A percentile compares a stretch with the other conserved stretches of the same genome.
Conservation (phyloP, 2,888 invertebrate species). For the Spodoptera littoralis region DNA sequence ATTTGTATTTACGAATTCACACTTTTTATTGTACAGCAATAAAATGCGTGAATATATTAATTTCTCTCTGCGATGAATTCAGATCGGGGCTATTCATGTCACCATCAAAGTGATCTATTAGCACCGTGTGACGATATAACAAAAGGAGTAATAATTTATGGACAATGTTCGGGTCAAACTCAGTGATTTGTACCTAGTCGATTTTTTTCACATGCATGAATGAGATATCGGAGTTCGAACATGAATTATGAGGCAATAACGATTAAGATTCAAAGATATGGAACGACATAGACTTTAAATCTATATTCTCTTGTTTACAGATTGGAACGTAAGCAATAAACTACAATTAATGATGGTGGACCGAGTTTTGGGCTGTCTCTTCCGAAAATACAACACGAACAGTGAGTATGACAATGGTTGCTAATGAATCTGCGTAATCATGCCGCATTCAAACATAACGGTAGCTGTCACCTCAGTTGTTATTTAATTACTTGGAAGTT, state of each 20-base stretch:
- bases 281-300: slow-evolving; percentile 15
- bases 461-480: slow-evolving; percentile 44
- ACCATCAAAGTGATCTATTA: slow-evolving; percentile 25
- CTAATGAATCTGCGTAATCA: slow-evolving; percentile 54
- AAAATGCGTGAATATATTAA: slow-evolving; percentile 24
- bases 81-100: slow-evolving; percentile 4
- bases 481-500: slow-evolving; percentile 50
- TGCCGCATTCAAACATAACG: slow-evolving; percentile 37
- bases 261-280: slow-evolving; percentile 7
- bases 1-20: slow-evolving; percentile 20
- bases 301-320: slow-evolving; percentile 68
- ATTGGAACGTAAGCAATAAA: slow-evolving; percentile 71
- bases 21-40: slow-evolving; percentile 14
- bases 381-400: slow-evolving; percentile 73
- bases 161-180: slow-evolving; percentile 1
- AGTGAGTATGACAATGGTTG: slow-evolving; percentile 62
- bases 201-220: slow-evolving; percentile 20
- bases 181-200: slow-evolving; percentile 8
- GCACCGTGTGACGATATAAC: slow-evolving; percentile 8
- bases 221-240: slow-evolving; percentile 3
- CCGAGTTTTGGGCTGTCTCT: slow-evolving; percentile 67
- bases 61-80: slow-evolving; percentile 22
- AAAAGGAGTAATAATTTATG: slow-evolving; percentile 21
- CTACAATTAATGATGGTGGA: slow-evolving; percentile 73
- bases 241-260: slow-evolving; percentile 26